Percentiles rank a stretch among this genome's conserved stretches.
phyloP scores from a whole-genome alignment of 2,113 vertebrate species.

The Cardinalis cardinalis region DNA sequence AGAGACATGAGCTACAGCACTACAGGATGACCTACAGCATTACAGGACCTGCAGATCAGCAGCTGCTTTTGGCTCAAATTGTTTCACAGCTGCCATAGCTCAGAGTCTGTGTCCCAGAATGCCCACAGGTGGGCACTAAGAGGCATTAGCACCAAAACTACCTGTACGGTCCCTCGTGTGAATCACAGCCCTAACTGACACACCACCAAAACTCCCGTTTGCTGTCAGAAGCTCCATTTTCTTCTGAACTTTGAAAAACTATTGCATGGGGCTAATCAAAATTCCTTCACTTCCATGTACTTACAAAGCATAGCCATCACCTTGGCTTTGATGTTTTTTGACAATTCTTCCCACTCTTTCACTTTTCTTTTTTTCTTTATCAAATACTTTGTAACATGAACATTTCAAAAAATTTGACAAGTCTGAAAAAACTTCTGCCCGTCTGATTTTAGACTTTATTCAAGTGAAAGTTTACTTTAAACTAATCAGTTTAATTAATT shows the following conservation, averaged over 20 bases:
- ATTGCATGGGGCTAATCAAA: not conserved
- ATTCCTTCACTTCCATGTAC: not conserved
- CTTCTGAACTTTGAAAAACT: not conserved
- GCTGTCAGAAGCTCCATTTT: not conserved
- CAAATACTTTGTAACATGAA: not conserved
- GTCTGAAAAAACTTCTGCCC: not conserved
- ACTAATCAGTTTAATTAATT: not conserved
- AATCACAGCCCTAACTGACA: not conserved
- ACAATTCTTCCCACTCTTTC: not conserved
- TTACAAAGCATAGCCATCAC: not conserved
- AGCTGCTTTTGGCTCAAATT: not conserved
- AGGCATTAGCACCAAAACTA: not conserved
- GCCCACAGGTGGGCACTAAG: not conserved
- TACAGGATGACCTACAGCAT: not conserved
- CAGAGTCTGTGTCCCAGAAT: not conserved
- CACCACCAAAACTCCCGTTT: not conserved
- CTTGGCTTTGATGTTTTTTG: not conserved
- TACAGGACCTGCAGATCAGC: not conserved
- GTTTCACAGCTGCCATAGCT: not conserved
- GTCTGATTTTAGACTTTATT: not conserved
- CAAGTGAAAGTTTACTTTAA: not conserved
- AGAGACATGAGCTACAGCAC: not conserved
- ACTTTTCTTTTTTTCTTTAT: not conserved
- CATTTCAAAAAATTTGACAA: not conserved
- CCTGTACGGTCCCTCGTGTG: not conserved